Percentiles rank a stretch among this genome's conserved stretches.
Conservation (phyloP, 2,888 invertebrate species). For the Lottia scabra region DNA sequence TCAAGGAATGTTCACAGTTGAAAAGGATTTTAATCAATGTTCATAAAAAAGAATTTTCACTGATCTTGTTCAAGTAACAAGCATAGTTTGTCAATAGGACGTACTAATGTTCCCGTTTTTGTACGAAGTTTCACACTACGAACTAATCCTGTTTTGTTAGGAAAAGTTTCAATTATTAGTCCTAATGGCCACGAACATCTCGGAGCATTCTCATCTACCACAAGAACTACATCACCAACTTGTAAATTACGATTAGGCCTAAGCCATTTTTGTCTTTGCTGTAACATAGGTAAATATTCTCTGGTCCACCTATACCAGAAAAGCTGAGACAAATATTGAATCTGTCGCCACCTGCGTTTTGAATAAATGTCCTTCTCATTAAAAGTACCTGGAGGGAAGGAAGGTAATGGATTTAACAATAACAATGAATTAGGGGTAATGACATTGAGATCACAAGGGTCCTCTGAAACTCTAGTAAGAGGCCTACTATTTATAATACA, state of each 20-base stretch:
- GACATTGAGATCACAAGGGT: constrained; percentile 20
- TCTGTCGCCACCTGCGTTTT: constrained; percentile 13
- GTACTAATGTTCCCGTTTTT: background rate
- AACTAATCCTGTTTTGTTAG: too few species aligned
- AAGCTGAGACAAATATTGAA: background rate
- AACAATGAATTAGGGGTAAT: constrained; percentile 31
- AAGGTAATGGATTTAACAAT: constrained; percentile 1
- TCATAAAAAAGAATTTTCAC: background rate
- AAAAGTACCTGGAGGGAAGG: background rate
- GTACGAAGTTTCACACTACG: too few species aligned
- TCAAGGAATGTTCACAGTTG: too few species aligned
- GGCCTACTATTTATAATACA: constrained; percentile 33
- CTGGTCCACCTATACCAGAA: background rate
- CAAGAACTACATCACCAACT: background rate
- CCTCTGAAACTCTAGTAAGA: constrained; percentile 23
- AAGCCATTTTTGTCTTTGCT: background rate
- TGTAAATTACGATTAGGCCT: too few species aligned
- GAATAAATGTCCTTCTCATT: background rate
- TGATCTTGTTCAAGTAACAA: background rate
- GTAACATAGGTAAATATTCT: background rate
- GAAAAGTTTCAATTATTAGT: too few species aligned
- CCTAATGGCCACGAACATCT: too few species aligned
- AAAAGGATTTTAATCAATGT: background rate
- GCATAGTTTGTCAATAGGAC: constrained; percentile 6
- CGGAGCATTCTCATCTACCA: background rate